phyloP scores from a whole-genome alignment of 2,797 vertebrate genomes.

The Danionella dracula region DNA sequence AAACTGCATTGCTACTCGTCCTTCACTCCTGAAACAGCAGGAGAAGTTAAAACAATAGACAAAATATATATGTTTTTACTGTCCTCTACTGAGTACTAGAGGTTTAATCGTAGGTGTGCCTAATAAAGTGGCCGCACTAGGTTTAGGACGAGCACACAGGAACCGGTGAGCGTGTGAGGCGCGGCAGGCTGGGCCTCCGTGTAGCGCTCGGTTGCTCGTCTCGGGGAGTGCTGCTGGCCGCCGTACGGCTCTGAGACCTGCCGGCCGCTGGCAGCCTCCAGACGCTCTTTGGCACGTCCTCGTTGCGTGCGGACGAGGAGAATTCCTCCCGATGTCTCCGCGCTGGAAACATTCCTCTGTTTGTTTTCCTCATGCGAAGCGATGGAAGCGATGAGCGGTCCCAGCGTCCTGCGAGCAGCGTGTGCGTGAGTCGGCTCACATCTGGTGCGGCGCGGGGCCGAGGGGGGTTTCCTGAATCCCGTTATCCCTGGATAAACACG shows the following conservation, averaged over 20 bases:
- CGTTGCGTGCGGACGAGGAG: slow-evolving; percentile 30
- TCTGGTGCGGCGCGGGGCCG: slow-evolving; percentile 10
- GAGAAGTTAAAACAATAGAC: too few species aligned
- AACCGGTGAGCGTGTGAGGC: too few species aligned
- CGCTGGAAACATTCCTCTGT: slow-evolving; percentile 31
- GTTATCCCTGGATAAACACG: not conserved
- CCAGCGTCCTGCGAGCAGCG: not conserved
- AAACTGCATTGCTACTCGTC: too few species aligned
- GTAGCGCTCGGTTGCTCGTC: too few species aligned
- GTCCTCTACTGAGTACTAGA: too few species aligned
- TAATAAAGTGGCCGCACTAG: too few species aligned
- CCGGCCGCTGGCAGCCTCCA: not conserved
- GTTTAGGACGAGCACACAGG: too few species aligned
- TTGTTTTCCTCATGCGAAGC: slow-evolving; percentile 17
- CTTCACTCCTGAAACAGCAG: too few species aligned
- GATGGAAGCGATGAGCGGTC: slow-evolving; percentile 19
- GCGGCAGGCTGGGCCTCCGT: too few species aligned
- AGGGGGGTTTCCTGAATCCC: not conserved
- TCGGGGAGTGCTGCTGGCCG: too few species aligned
- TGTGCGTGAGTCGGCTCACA: slow-evolving; percentile 9
- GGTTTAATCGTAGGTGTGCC: too few species aligned
- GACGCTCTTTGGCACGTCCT: slow-evolving; percentile 13
- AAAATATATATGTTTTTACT: too few species aligned
- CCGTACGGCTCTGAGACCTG: slow-evolving; percentile 19
- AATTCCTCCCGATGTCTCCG: slow-evolving; percentile 21